Evolutionary conservation across 2,888 invertebrate genomes (phyloP), one percentile per base, ranked within the genome.

Genomic region (Elegia similella): DNA sequence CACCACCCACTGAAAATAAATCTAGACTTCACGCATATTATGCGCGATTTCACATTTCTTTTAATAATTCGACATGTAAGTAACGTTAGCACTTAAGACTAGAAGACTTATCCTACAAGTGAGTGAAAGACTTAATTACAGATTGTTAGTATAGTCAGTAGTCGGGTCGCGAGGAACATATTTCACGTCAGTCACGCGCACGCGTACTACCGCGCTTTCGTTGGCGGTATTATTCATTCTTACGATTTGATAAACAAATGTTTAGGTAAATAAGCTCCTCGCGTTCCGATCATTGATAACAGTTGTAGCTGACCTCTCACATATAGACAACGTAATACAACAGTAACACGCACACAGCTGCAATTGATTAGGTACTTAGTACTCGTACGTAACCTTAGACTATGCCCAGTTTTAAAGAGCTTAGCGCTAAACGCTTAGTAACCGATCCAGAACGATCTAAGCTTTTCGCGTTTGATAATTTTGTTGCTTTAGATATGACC

Each of bases 321-420:
- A 23, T 5, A 23, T 23, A 23, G 23, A 23, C 23, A 23, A 23
- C 38, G 38, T 38, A 38, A 38, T 38, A 38, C 38, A 38, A 38
- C 38, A 38, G 67, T 70, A 68, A 46, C 62, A 65, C 62, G 60
- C 66, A 63, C 60, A 59, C 62, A 66, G 66, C 63, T 30, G 7
- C 32, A 38, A 34, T 10, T 17, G 15, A 55, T 55, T 55, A 55
- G 46, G 32, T 55, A 55, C 55, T 54, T 54, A 54, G 32, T 55
- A 55, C 44, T 54, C 44, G 32, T 55, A 55, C 44, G 38, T 12
- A 55, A 55, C 10, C 42, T 53, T 48, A 48, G 10, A 8, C 15
- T 48, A 32, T 32, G 32, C 48, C 48, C 15, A 5, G 32, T 32
- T 48, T 1, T n/a, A 2, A 48, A 13, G 32, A 48, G 48, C 7